These are phyloP conservation scores for Archaeoteleia sp. DNA, from an alignment of 2,888 invertebrate species.

Conservation along the genomic window DNA sequence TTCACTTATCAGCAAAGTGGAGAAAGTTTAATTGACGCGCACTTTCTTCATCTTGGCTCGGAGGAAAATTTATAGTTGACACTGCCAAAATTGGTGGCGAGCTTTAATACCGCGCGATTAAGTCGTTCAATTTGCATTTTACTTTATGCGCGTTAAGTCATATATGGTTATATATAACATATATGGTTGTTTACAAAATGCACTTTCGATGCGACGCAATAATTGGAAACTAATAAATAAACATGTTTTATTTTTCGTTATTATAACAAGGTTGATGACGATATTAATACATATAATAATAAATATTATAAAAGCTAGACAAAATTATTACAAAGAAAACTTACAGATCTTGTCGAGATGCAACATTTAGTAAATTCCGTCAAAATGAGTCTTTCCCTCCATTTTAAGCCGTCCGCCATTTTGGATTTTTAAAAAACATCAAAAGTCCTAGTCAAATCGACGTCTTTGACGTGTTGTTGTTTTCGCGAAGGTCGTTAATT, in stretches of 20 bases:
- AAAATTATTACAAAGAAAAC: too few relatives aligned
- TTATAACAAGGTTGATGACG: too few relatives aligned
- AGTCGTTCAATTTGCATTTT: conserved; percentile 30
- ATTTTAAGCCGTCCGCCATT: too few relatives aligned
- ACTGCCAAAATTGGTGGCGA: conserved; percentile 34
- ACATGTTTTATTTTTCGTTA: too few relatives aligned
- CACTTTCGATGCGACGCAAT: too few relatives aligned
- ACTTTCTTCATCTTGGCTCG: conserved; percentile 39
- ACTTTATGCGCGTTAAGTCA: conserved; percentile 20
- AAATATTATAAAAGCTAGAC: too few relatives aligned
- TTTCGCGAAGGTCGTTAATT: not conserved
- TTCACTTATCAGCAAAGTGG: conserved; percentile 36
- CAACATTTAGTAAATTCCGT: too few relatives aligned
- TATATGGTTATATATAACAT: conserved; percentile 4
- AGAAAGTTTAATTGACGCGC: conserved; percentile 45
- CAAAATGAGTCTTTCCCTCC: too few relatives aligned
- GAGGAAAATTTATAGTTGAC: conserved; percentile 18
- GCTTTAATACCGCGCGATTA: conserved; percentile 31
- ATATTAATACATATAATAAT: too few relatives aligned
- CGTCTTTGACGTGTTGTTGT: not conserved
- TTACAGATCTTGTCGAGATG: too few relatives aligned
- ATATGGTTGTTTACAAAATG: too few relatives aligned
- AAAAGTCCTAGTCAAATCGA: not conserved
- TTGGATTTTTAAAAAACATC: conserved; percentile 19
- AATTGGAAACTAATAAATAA: too few relatives aligned